phyloP scores from a whole-genome alignment of 2,113 vertebrate genomes.

The Zootoca vivipara region DNA sequence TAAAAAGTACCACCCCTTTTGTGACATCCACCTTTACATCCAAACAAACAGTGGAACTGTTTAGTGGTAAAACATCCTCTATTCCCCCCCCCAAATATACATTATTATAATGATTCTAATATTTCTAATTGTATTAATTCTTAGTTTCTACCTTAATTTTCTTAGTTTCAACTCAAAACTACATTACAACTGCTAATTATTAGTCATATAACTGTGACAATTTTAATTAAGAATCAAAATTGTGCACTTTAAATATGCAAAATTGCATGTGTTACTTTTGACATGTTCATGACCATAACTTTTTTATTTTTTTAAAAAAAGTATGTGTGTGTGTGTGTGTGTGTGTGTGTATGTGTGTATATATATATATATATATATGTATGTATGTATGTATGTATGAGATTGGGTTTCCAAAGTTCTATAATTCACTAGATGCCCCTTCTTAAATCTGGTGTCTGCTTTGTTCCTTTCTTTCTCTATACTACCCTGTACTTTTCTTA shows the following conservation, averaged over 20 bases:
- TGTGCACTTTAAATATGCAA: background rate
- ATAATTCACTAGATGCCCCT: background rate
- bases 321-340: no score
- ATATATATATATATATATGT: background rate
- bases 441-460: background rate
- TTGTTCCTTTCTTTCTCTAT: background rate
- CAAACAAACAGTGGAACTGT: constrained; percentile 74
- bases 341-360: no score
- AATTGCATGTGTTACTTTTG: background rate
- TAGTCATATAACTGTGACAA: background rate
- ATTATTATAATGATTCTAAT: constrained; percentile 2
- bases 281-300: background rate
- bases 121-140: background rate
- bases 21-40: constrained; percentile 70
- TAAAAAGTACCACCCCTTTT: constrained; percentile 72
- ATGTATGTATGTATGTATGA: background rate
- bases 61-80: constrained; percentile 72
- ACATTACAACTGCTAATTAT: background rate
- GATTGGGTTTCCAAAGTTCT: background rate
- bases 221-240: background rate
- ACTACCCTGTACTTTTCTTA: constrained; percentile 57
- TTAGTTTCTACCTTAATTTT: background rate
- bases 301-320: background rate
- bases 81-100: constrained; percentile 36
- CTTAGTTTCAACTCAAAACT: background rate